Percentiles rank a stretch among this genome's conserved stretches.
Evolutionary conservation across 2,888 invertebrate genomes (phyloP).

Genomic region (Pogonocherus hispidulus): DNA sequence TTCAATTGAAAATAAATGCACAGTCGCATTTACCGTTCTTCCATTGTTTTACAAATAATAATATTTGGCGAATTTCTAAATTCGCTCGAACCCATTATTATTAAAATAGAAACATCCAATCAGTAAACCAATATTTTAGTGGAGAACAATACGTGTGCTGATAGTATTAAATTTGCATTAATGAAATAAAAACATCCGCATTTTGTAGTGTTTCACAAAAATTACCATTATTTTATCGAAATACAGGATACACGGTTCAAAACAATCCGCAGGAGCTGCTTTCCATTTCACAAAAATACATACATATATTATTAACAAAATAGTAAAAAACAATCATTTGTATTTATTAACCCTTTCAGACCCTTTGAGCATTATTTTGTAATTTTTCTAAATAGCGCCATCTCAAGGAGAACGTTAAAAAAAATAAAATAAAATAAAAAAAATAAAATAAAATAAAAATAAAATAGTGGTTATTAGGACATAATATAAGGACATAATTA

Average conservation of each 20-base stretch:
- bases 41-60: not conserved
- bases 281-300: not conserved
- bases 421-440: too few species aligned
- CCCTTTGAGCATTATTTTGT: too few species aligned
- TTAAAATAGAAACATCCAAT: constrained; percentile 1
- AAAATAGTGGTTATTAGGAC: too few species aligned
- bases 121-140: not conserved
- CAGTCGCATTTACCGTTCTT: not conserved
- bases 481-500: too few species aligned
- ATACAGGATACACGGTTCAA: not conserved
- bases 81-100: not conserved
- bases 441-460: too few species aligned
- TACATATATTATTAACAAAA: too few species aligned
- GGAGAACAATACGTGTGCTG: not conserved
- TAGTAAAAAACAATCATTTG: too few species aligned
- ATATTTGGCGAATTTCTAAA: not conserved
- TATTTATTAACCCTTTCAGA: too few species aligned
- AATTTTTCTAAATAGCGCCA: too few species aligned
- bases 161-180: not conserved
- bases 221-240: not conserved
- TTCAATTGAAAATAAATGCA: not conserved
- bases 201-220: not conserved
- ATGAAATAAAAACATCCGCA: not conserved
- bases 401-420: too few species aligned
- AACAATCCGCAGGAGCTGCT: not conserved